phyloP scores from a whole-genome alignment of 64 coral and sea anemone genomes.

The Pocillopora damicornis region DNA sequence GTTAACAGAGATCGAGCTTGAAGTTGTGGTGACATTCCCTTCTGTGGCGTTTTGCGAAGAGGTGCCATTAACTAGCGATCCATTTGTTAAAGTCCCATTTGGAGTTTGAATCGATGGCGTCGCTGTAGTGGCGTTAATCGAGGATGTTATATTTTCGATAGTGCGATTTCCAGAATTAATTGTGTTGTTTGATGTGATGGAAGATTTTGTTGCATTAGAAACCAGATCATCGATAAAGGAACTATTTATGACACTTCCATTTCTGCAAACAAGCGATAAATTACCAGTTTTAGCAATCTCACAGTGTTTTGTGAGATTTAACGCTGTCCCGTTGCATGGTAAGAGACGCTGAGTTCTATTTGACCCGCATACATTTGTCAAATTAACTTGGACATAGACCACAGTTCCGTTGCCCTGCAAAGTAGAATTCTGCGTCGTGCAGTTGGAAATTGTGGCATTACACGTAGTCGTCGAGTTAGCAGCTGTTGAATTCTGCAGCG shows the following conservation, averaged over 20 bases:
- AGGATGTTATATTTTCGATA: not conserved
- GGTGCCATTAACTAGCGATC: not conserved
- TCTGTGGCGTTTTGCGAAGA: not conserved
- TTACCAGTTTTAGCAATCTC: not conserved
- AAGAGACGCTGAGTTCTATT: constrained; percentile 1
- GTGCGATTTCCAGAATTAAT: constrained; percentile 7
- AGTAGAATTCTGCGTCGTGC: not conserved
- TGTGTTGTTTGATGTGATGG: constrained; percentile 18
- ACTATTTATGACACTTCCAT: constrained; percentile 27
- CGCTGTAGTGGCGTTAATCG: constrained; percentile 8
- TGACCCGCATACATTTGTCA: constrained; percentile 35
- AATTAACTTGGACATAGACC: constrained; percentile 11
- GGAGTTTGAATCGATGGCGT: not conserved
- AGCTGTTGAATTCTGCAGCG: constrained; percentile 20
- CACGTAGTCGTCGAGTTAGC: constrained; percentile 31
- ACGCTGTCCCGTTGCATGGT: constrained; percentile 35
- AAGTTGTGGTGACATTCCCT: not conserved
- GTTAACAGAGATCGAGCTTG: not conserved
- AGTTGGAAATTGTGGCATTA: constrained; percentile 44
- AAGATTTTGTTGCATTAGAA: constrained; percentile 28
- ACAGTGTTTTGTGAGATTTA: constrained; percentile 53
- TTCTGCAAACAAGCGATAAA: constrained; percentile 35
- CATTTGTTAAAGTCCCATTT: not conserved
- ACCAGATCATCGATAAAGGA: not conserved
- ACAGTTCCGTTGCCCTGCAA: constrained; percentile 12